Evolutionary conservation across 2,797 vertebrate species (phyloP), one percentile per base, ranked within the genome.

Genomic region (Falco peregrinus): DNA sequence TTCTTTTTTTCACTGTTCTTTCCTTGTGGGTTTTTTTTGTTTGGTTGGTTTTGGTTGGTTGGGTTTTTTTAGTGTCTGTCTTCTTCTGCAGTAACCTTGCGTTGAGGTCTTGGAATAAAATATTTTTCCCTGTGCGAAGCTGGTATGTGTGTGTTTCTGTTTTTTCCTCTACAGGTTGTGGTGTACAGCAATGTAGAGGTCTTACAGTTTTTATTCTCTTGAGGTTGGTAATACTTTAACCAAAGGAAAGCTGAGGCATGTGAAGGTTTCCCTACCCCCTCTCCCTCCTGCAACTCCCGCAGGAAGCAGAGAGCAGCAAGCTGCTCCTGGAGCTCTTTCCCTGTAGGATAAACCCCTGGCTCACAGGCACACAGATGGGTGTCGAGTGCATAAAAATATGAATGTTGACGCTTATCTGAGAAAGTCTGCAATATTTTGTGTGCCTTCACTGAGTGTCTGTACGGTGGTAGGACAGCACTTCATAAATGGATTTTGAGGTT

Each of bases 281-380:
- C 33, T 75, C 37, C 39, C 35, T 83, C 24, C 39, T 5, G 11
- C 29, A 71, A 59, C 73, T 83, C 54, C 41, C 5, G 3, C 21
- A 63, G 80, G 63, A 84, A 35, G 35, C 3, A 7, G 35, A 48
- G 76, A 71, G 41, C n/a, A 59, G 60, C 1, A 24, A 65, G 64
- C 54, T 65, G 65, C 53, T 91, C 45, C 53, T n/a, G 64, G 56
- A 45, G 63, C 76, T 84, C 48, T 39, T 17, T 68, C 65, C 33
- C 68, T 3, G 0, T 28, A 1, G 9, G 77, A 51, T 37, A 79
- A 61, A 54, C 9, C 25, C n/a, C 8, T 1, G 1, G 50, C 41
- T 82, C 18, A 5, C 57, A n/a, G 56, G 41, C 18, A 0, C 60
- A 5, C 47, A 28, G 71, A 60, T 64, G 71, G 51, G n/a, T 31